These are phyloP conservation scores for Drosophila teissieri DNA, from an alignment of 1,140 invertebrate genomes.

Conservation along the genomic window DNA sequence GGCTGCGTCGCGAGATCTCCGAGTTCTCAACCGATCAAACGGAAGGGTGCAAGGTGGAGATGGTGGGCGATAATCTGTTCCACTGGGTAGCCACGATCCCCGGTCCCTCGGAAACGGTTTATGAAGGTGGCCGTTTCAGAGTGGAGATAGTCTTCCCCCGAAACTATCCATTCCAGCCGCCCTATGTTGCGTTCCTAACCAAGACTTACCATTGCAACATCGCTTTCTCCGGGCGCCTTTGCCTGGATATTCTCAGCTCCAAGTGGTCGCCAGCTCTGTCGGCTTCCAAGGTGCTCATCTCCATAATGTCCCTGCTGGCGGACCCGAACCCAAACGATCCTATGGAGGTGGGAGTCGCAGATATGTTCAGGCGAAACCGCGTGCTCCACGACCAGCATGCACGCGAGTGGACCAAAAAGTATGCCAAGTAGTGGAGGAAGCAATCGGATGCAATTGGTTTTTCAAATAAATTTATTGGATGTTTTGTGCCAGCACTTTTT, in stretches of 20 bases:
- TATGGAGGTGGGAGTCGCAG: constrained; percentile 96
- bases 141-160: constrained; percentile 90
- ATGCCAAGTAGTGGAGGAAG: constrained; percentile 86
- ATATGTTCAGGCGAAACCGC: constrained; percentile 94
- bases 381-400: constrained; percentile 96
- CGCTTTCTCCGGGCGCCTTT: constrained; percentile 90
- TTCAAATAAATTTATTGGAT: constrained; percentile 75
- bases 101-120: constrained; percentile 91
- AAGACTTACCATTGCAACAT: constrained; percentile 94
- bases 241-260: constrained; percentile 91
- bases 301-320: constrained; percentile 97
- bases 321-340: constrained; percentile 99
- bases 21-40: constrained; percentile 2
- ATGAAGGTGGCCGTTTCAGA: constrained; percentile 91
- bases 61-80: constrained; percentile 4
- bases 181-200: constrained; percentile 91
- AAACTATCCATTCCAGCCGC: constrained; percentile 92
- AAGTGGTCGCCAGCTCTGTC: constrained; percentile 98
- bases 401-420: constrained; percentile 96
- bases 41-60: constrained; percentile 14
- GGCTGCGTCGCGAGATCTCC: constrained; percentile 3
- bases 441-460: constrained; percentile 18
- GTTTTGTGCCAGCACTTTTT: constrained; percentile 80
- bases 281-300: constrained; percentile 97
- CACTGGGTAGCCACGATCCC: constrained; percentile 32